Percentiles rank a stretch among this genome's conserved stretches.
These are phyloP conservation scores for Glaucopsyche alexis DNA, from an alignment of 2,888 invertebrate species.

Conservation along the genomic window DNA sequence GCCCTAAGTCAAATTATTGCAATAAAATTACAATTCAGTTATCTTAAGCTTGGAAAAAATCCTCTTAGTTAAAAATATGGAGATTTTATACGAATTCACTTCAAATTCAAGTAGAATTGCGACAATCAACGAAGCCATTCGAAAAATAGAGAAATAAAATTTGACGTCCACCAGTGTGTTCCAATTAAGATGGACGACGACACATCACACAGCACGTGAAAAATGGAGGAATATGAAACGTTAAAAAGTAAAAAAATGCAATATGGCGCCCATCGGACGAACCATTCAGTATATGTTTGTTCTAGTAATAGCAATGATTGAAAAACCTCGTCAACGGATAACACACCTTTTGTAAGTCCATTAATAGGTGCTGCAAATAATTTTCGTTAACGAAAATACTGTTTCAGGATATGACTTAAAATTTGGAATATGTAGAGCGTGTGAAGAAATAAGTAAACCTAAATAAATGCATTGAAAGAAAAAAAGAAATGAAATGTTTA, in stretches of 20 bases:
- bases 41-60: too few species aligned
- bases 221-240: neutral
- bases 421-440: too few species aligned
- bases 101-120: neutral
- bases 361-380: neutral
- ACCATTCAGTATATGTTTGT: neutral
- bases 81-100: neutral
- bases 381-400: neutral
- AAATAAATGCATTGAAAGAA: too few species aligned
- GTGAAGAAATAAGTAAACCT: too few species aligned
- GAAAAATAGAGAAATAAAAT: neutral
- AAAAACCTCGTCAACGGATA: neutral
- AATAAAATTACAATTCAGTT: too few species aligned
- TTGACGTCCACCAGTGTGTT: neutral
- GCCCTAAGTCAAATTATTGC: too few species aligned
- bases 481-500: too few species aligned
- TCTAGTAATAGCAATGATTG: neutral
- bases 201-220: neutral
- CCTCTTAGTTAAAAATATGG: too few species aligned
- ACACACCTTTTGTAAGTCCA: neutral
- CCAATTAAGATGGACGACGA: constrained; percentile 7
- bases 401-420: too few species aligned
- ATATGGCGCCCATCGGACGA: neutral
- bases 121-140: neutral
- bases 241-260: neutral